Conservation (phyloP, 1,140 invertebrate species). For the Bombus impatiens region DNA sequence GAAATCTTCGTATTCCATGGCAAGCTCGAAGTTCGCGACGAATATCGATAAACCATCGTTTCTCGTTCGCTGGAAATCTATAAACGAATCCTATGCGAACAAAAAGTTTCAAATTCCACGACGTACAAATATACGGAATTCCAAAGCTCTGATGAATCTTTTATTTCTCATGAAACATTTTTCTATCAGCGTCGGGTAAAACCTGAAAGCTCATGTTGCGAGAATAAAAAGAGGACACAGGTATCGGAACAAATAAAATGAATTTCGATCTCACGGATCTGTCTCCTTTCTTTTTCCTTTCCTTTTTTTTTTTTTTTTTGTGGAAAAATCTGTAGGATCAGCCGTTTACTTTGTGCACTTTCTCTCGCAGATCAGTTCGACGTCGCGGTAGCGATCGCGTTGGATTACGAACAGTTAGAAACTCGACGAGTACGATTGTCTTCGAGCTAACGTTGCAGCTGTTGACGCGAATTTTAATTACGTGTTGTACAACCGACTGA, state of each 20-base stretch:
- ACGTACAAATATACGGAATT: not conserved
- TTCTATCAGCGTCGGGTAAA: no score
- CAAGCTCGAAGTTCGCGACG: not conserved
- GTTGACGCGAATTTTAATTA: conserved; percentile 36
- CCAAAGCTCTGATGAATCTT: not conserved
- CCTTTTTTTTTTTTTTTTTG: no score
- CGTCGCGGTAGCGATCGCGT: not conserved
- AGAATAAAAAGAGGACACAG: not conserved
- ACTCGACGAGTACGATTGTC: not conserved
- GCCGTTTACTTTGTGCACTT: not conserved
- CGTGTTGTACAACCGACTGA: not conserved
- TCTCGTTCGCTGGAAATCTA: not conserved
- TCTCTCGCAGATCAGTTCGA: not conserved
- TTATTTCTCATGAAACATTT: not conserved
- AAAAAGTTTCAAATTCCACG: not conserved
- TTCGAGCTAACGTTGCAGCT: not conserved
- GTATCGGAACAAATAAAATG: not conserved
- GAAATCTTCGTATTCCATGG: conserved; percentile 17
- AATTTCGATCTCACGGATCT: not conserved
- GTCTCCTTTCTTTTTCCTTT: no score
- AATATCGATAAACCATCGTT: conserved; percentile 41
- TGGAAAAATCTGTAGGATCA: not conserved
- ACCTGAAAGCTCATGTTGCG: no score
- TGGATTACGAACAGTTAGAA: conserved; percentile 7
- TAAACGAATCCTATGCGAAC: not conserved